Evolutionary conservation across 2,888 invertebrate species (phyloP).

Genomic region (Matsumyia berberina): DNA sequence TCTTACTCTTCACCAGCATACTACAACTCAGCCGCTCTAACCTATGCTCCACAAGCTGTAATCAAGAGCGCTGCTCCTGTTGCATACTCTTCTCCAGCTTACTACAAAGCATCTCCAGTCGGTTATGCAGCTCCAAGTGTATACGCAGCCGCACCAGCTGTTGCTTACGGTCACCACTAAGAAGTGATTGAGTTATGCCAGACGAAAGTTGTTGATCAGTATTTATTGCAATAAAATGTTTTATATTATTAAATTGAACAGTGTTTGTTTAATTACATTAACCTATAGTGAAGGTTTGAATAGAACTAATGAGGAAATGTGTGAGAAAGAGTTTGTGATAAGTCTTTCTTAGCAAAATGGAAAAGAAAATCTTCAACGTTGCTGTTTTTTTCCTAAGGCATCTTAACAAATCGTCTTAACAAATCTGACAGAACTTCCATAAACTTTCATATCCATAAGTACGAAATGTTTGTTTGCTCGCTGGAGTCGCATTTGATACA

Average conservation of each 20-base stretch:
- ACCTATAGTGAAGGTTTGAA: background rate
- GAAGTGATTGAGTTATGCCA: slow-evolving; percentile 18
- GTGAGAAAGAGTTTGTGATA: too few species aligned
- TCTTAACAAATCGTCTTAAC: too few species aligned
- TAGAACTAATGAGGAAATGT: too few species aligned
- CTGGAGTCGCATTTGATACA: background rate
- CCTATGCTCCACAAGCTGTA: slow-evolving; percentile 1
- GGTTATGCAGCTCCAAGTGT: background rate
- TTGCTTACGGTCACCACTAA: slow-evolving; percentile 38
- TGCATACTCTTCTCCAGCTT: slow-evolving; percentile 7
- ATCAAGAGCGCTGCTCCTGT: slow-evolving; percentile 2
- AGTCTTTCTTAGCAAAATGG: too few species aligned
- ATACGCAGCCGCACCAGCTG: slow-evolving; percentile 17
- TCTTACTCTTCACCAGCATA: slow-evolving; percentile 51
- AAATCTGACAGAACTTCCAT: too few species aligned
- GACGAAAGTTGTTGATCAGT: slow-evolving; percentile 44
- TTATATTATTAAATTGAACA: slow-evolving; percentile 11
- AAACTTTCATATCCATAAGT: too few species aligned
- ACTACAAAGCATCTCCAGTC: slow-evolving; percentile 36
- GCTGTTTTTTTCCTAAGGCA: too few species aligned
- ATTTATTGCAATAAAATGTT: slow-evolving; percentile 51
- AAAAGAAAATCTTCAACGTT: too few species aligned
- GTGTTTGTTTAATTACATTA: background rate
- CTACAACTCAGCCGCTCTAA: slow-evolving; percentile 12
- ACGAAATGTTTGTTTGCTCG: too few species aligned